These are phyloP conservation scores for Nestor notabilis DNA, from an alignment of 2,113 vertebrate genomes.

Conservation along the genomic window DNA sequence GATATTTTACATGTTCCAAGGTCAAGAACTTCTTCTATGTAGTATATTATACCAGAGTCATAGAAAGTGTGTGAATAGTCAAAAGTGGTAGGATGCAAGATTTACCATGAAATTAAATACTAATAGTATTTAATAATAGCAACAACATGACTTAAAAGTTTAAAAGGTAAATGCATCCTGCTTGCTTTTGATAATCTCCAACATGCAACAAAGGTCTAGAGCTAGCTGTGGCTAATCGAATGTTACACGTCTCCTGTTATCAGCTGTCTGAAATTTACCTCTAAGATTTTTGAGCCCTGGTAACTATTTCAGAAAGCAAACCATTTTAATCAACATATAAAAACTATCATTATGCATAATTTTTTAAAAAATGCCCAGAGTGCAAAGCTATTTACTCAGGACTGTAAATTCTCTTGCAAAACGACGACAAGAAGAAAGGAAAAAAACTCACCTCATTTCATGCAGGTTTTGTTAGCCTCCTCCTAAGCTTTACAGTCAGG, in stretches of 20 bases:
- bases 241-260: not conserved
- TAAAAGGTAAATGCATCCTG: slow-evolving; percentile 51
- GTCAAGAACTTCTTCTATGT: not conserved
- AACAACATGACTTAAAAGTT: slow-evolving; percentile 30
- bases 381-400: not conserved
- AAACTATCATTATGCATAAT: not conserved
- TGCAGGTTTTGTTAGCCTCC: not conserved
- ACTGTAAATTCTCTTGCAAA: not conserved
- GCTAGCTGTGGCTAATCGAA: not conserved
- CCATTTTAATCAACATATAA: not conserved
- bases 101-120: not conserved
- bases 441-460: slow-evolving; percentile 19
- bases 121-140: not conserved
- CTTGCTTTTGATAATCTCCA: slow-evolving; percentile 26
- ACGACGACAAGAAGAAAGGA: not conserved
- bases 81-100: not conserved
- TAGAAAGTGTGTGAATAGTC: not conserved
- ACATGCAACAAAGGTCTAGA: not conserved
- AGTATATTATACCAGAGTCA: not conserved
- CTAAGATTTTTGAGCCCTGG: not conserved
- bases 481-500: not conserved
- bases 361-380: not conserved
- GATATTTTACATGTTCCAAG: not conserved
- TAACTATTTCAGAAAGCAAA: not conserved
- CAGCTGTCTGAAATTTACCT: not conserved